phyloP scores from a whole-genome alignment of 64 coral and sea anemone genomes.

The Montipora sp. region DNA sequence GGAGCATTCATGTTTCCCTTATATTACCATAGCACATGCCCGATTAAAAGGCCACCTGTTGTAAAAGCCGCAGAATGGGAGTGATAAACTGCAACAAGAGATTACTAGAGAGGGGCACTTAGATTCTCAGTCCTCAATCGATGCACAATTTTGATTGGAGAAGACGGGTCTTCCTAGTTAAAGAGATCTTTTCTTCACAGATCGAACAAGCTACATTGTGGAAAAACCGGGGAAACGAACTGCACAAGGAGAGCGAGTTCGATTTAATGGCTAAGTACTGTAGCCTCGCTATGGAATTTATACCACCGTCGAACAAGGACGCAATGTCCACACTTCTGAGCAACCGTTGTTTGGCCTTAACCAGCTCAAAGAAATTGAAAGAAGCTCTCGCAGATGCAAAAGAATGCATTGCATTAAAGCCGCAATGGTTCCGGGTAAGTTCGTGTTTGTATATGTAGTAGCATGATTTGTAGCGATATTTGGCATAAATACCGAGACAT shows the following conservation, averaged over 20 bases:
- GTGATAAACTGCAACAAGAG: too few species aligned
- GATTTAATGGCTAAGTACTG: slow-evolving; percentile 22
- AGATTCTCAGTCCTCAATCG: too few species aligned
- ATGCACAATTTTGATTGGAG: not conserved
- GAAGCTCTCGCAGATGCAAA: slow-evolving; percentile 55
- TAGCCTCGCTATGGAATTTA: slow-evolving; percentile 59
- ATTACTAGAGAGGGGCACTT: too few species aligned
- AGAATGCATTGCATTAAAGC: slow-evolving; percentile 42
- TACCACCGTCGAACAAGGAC: not conserved
- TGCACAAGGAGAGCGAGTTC: slow-evolving; percentile 4
- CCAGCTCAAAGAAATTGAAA: slow-evolving; percentile 1
- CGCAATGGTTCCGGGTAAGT: slow-evolving; percentile 53
- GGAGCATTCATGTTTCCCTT: too few species aligned
- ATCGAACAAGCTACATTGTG: slow-evolving; percentile 22
- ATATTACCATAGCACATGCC: too few species aligned
- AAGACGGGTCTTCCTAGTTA: not conserved
- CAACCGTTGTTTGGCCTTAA: slow-evolving; percentile 48
- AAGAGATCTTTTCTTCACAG: not conserved
- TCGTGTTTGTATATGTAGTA: not conserved
- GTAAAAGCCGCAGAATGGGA: too few species aligned
- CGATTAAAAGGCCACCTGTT: too few species aligned
- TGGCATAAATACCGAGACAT: too few species aligned
- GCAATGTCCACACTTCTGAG: slow-evolving; percentile 16
- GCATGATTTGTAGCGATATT: too few species aligned
- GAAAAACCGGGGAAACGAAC: slow-evolving; percentile 39